These are phyloP conservation scores for Opisthograptis luteolata DNA, from an alignment of 2,888 invertebrate species.

Conservation along the genomic window DNA sequence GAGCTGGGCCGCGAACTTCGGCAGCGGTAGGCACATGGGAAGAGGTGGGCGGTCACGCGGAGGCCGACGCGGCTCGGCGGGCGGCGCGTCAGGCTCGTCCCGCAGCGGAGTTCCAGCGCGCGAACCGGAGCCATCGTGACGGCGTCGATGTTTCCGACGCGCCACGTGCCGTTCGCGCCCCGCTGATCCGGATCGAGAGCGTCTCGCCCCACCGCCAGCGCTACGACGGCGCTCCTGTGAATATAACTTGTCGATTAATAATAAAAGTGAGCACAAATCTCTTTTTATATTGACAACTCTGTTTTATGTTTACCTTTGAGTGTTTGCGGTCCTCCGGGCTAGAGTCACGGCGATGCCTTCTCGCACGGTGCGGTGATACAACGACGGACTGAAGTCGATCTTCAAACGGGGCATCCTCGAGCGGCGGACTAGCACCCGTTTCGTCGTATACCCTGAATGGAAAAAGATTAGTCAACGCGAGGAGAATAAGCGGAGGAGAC, in stretches of 20 bases:
- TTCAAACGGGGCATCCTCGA: constrained; percentile 84
- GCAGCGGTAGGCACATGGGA: constrained; percentile 93
- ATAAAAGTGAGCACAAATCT: background rate
- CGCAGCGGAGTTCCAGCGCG: constrained; percentile 85
- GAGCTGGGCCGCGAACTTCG: constrained; percentile 92
- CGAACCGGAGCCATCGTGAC: constrained; percentile 75
- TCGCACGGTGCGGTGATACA: constrained; percentile 74
- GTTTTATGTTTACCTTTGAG: constrained; percentile 65
- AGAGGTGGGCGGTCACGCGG: constrained; percentile 86
- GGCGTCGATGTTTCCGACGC: constrained; percentile 79
- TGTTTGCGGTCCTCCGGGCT: constrained; percentile 87
- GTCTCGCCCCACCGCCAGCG: constrained; percentile 54
- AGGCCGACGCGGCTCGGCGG: constrained; percentile 90
- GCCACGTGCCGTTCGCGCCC: constrained; percentile 60
- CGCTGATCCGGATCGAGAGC: constrained; percentile 65
- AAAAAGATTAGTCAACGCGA: background rate
- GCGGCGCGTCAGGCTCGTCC: constrained; percentile 88
- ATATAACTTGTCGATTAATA: background rate
- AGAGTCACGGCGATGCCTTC: constrained; percentile 85
- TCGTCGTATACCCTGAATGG: constrained; percentile 74
- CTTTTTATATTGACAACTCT: too few species aligned
- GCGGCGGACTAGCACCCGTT: constrained; percentile 87
- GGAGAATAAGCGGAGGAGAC: background rate
- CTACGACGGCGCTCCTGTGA: constrained; percentile 68
- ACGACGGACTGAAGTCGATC: constrained; percentile 83